Evolutionary conservation across 2,113 vertebrate genomes (phyloP), one percentile per base, ranked within the genome.

Genomic region (Pelobates fuscus): DNA sequence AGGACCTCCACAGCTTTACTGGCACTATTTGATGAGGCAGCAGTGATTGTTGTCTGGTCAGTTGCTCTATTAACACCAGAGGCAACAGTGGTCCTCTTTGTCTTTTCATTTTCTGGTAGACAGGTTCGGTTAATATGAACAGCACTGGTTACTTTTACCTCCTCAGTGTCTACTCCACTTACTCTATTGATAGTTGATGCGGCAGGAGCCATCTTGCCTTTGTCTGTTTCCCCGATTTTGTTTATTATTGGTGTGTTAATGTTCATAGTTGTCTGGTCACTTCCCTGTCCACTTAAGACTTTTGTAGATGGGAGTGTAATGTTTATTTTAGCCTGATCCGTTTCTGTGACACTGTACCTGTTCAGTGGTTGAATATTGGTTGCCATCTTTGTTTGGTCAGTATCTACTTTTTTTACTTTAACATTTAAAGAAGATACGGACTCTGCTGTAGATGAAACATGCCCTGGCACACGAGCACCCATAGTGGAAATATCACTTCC

Each of bases 321-420:
- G 58, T 24, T 32, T 54, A 27, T 18, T 17, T 27, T 57, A 3
- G 23, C 57, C 17, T 67, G 37, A 67, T 59, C 21, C 0, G 2
- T 14, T 46, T 29, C 63, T 29, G 55, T 17, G 8, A 15, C 72
- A 29, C 1, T 27, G 21, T 46, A 5, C 12, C 25, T 44, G 20
- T 46, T 67, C 21, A 30, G 57, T 29, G 26, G 43, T 23, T 23
- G 26, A 25, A 30, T 12, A n/a, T 63, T 29, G 12, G 18, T 59
- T 21, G 72, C 30, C 64, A 43, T 18, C 17, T 18, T 20, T 49
- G 54, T 32, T 43, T 58, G 72, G 44, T 46, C 41, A 21, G 25
- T 60, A 29, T 67, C 72, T 17, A 12, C 63, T 49, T 66, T 75
- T 17, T 24, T 59, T 25, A 75, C 37, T 23, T 75, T 37, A 17